Evolutionary conservation across 2,113 vertebrate species (phyloP).

Genomic region (Polypterus senegalus): DNA sequence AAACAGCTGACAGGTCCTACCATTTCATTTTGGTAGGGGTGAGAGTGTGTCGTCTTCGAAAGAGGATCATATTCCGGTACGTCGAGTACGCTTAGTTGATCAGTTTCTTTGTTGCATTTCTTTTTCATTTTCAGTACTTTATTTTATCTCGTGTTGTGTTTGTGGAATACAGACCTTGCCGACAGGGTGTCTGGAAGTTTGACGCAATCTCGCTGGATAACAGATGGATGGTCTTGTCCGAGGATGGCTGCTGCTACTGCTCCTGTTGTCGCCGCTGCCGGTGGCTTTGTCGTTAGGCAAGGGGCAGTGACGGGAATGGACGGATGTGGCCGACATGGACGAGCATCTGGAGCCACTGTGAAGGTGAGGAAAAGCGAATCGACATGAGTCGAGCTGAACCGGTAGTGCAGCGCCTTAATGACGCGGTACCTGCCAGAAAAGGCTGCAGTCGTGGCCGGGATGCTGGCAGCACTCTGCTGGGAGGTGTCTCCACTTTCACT

Average conservation of each 20-base stretch:
- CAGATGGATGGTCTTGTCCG: constrained; percentile 15
- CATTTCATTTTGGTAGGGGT: constrained; percentile 13
- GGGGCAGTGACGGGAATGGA: constrained; percentile 46
- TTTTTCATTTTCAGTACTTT: background rate
- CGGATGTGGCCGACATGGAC: constrained; percentile 49
- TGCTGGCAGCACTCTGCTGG: background rate
- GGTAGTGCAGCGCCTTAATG: background rate
- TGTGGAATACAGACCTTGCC: background rate
- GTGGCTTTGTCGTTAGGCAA: constrained; percentile 65
- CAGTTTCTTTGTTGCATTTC: background rate
- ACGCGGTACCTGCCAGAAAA: background rate
- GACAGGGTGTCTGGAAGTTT: background rate
- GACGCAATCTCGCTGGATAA: background rate
- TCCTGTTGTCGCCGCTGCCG: constrained; percentile 33
- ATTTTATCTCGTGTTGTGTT: background rate
- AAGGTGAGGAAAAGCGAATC: constrained; percentile 53
- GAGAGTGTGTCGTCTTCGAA: background rate
- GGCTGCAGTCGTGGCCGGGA: background rate
- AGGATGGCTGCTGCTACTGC: constrained; percentile 52
- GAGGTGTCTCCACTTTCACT: background rate
- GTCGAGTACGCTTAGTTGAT: background rate
- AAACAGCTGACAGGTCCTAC: constrained; percentile 26
- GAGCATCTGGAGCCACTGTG: constrained; percentile 43
- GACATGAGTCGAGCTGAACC: background rate
- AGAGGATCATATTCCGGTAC: background rate